Evolutionary conservation across 2,797 vertebrate genomes (phyloP).

Genomic region (Sebastes cheni): DNA sequence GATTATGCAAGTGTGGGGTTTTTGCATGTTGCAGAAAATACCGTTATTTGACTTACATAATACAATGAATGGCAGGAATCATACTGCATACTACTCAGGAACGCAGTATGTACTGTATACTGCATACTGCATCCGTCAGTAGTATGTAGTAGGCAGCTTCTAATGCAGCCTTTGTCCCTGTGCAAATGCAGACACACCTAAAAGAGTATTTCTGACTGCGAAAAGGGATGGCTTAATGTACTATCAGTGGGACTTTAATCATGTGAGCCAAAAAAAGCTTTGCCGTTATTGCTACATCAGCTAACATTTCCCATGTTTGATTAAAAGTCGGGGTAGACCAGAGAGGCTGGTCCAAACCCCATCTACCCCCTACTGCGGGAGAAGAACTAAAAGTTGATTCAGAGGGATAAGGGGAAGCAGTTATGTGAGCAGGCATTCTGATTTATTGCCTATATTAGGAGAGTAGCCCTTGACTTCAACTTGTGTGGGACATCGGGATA

Average conservation of each 20-base stretch:
- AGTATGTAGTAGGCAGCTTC: too few species aligned
- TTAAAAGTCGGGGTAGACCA: conserved; percentile 1
- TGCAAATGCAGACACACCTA: background rate
- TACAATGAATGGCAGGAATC: too few species aligned
- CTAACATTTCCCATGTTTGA: background rate
- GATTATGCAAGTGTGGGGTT: background rate
- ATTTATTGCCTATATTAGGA: conserved; percentile 74
- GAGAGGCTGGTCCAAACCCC: conserved; percentile 1
- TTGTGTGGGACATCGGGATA: conserved; percentile 61
- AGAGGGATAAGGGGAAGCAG: conserved; percentile 40
- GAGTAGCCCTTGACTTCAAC: conserved; percentile 64
- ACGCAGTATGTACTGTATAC: rapidly evolving
- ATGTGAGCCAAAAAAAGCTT: background rate
- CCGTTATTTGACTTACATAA: rapidly evolving
- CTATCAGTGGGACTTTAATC: background rate
- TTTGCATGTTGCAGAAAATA: too few species aligned
- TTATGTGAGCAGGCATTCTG: conserved; percentile 64
- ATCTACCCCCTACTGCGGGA: conserved; percentile 4
- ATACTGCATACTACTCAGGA: too few species aligned
- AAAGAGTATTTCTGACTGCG: background rate
- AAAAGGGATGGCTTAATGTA: background rate
- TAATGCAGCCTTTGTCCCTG: too few species aligned
- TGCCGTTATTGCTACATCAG: background rate
- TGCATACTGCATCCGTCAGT: too few species aligned
- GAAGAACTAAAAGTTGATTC: conserved; percentile 50